A percentile compares a stretch with the other conserved stretches of the same genome.
These are phyloP conservation scores for Standfussiana lucernea DNA, from an alignment of 2,888 invertebrate genomes.

Conservation along the genomic window DNA sequence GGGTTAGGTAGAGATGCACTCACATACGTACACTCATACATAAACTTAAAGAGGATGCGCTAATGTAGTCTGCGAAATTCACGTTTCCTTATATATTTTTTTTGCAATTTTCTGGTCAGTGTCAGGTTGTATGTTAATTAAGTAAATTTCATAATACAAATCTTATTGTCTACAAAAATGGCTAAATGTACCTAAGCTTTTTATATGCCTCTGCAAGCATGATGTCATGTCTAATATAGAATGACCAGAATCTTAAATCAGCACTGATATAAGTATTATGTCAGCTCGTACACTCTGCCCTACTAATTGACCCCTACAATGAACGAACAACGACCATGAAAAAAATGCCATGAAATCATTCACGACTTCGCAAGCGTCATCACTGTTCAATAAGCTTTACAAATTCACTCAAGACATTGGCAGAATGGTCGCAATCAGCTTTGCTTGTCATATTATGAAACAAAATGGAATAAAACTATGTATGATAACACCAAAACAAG, in stretches of 20 bases:
- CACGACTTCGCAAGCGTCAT: background rate
- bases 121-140: too few relatives aligned
- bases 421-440: background rate
- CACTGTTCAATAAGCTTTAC: background rate
- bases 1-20: background rate
- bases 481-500: background rate
- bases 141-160: too few relatives aligned
- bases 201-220: background rate
- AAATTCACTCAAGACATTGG: background rate
- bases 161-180: background rate
- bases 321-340: background rate
- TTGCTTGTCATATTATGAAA: background rate
- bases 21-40: background rate
- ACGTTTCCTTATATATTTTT: too few relatives aligned
- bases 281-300: conserved; percentile 5
- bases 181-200: background rate
- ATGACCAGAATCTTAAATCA: conserved; percentile 3
- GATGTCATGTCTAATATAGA: background rate
- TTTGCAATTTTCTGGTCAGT: too few relatives aligned
- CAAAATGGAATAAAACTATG: background rate
- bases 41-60: background rate
- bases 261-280: background rate
- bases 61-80: too few relatives aligned
- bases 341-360: background rate
- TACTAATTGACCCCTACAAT: conserved; percentile 39